Evolutionary conservation across 2,113 vertebrate species (phyloP), one percentile per base, ranked within the genome.

Genomic region (Mesocricetus auratus): DNA sequence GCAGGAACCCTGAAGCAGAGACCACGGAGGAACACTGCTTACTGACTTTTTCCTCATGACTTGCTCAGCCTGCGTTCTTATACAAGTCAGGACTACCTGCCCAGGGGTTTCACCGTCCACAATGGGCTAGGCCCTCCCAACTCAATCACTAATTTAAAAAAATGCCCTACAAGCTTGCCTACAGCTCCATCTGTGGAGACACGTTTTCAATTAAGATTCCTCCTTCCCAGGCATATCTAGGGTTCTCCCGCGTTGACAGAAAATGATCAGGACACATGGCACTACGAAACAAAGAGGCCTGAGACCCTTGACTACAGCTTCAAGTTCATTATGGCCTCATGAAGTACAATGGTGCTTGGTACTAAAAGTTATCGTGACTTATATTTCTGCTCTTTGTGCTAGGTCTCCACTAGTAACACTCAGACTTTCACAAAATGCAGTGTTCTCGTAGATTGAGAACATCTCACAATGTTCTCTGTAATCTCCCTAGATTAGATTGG

Each of bases 371-470:
- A 0, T 50, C 82, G 73, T 56, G 7, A 94, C 94, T 88, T 89
- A 56, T n/a, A 6, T 53, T 26, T 85, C 82, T 95, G 79, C 42
- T 39, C 3, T 96, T 93, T 97, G 53, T 74, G 42, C 71, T 73
- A 60, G 53, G 79, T 56, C 71, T 88, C 45, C 36, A 36, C 47
- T 58, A 17, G 71, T 93, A 68, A 26, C 45, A 45, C 69, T 92
- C 56, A 42, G 66, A n/a, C 42, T 81, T 60, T 94, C 90, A 85
- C 69, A 71, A 75, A 94, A 33, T 50, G 66, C 29, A 92, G 31
- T 85, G 64, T 39, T 82, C 64, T 58, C 16, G 10, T n/a, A 73
- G n/a, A 73, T 22, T 73, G n/a, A 73, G 19, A 73, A 39, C 69
- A 73, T 73, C 19, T 73, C 69, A 39, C 69, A 94, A 42, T 71